Conservation (phyloP, 1,140 invertebrate species). For the Eumaeus atala region DNA sequence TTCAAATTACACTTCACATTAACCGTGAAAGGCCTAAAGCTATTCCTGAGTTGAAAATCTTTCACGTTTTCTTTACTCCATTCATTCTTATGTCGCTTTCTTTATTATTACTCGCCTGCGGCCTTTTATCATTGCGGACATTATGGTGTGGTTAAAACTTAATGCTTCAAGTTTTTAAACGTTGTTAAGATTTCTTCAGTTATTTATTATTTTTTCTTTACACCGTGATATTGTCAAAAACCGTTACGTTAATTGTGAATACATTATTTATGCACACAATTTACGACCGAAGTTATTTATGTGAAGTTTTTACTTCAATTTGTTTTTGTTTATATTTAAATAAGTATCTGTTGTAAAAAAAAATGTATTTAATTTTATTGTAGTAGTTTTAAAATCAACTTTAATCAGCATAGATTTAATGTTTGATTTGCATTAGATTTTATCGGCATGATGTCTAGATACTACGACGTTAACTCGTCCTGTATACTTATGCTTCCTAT, state of each 20-base stretch:
- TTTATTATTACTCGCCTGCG: conserved; percentile 3
- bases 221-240: not conserved
- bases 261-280: not conserved
- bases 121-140: not conserved
- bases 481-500: conserved; percentile 16
- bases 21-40: conserved; percentile 1
- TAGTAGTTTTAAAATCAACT: no score
- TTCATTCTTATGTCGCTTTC: conserved; percentile 9
- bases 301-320: no score
- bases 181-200: conserved; percentile 5
- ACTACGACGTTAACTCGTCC: not conserved
- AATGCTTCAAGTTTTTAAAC: conserved; percentile 1
- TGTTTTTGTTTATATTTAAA: no score
- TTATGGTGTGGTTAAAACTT: not conserved
- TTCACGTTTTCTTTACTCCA: not conserved
- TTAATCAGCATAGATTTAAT: no score
- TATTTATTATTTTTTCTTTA: not conserved
- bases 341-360: no score
- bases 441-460: no score
- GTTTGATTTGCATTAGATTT: no score
- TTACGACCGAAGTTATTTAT: not conserved
- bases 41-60: conserved; percentile 7
- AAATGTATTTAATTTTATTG: no score
- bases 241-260: conserved; percentile 8
- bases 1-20: not conserved